Percentiles rank a stretch among this genome's conserved stretches.
Conservation (phyloP, 2,113 vertebrate genomes). For the Dasyprocta punctata region DNA sequence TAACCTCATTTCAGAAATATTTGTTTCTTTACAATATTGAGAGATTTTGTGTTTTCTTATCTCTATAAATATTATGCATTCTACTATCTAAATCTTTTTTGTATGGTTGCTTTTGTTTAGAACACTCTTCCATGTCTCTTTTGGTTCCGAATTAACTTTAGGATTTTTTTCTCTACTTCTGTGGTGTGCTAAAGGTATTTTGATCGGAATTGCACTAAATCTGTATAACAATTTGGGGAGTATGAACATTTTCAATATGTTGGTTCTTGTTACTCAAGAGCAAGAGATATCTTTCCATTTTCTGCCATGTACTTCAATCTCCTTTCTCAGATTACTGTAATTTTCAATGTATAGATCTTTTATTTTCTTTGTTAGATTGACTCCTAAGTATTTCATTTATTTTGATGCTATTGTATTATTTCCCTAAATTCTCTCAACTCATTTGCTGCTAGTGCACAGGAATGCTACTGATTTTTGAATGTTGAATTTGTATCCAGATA, state of each 20-base stretch:
- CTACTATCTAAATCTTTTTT: neutral
- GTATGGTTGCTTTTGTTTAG: neutral
- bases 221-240: neutral
- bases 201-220: neutral
- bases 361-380: neutral
- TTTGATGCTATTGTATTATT: neutral
- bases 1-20: neutral
- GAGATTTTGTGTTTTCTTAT: neutral
- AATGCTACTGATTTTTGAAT: neutral
- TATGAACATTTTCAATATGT: neutral
- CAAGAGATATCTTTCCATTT: neutral
- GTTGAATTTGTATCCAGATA: neutral
- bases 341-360: neutral
- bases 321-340: neutral
- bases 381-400: neutral
- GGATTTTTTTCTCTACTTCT: neutral
- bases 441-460: neutral
- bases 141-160: neutral
- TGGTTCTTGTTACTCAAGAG: neutral
- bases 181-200: neutral
- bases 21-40: neutral
- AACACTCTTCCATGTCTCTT: neutral
- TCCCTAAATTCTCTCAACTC: neutral
- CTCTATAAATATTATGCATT: neutral
- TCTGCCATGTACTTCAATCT: neutral